Evolutionary conservation across 1,140 invertebrate genomes (phyloP).

Genomic region (Apis florea): DNA sequence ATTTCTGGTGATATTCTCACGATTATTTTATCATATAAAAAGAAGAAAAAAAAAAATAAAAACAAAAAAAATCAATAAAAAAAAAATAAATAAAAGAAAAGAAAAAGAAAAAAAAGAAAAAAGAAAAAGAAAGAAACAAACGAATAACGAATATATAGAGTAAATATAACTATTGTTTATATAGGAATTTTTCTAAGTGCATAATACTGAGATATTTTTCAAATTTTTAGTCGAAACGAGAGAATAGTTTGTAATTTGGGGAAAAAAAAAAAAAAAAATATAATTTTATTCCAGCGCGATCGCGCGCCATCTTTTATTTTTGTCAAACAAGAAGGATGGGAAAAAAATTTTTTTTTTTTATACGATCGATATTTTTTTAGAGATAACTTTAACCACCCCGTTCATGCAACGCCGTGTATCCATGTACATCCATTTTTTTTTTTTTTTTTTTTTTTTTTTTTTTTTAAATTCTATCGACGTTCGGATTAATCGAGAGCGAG

Average conservation of each 20-base stretch:
- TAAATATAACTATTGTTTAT: constrained; percentile 42
- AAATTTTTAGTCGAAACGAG: constrained; percentile 32
- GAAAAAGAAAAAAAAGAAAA: neutral
- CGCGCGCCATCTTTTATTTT: constrained; percentile 1
- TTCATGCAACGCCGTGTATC: neutral
- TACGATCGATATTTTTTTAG: constrained; percentile 34
- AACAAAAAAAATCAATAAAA: neutral
- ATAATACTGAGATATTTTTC: neutral
- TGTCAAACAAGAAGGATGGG: neutral
- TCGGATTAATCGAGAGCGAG: neutral
- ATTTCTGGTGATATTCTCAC: constrained; percentile 9
- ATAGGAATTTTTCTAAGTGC: constrained; percentile 3
- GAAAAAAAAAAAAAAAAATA: neutral
- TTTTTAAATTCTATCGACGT: neutral
- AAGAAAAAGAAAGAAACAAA: neutral
- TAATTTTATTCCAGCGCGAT: neutral
- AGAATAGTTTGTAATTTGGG: neutral
- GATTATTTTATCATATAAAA: neutral
- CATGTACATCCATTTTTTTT: neutral
- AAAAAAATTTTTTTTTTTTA: constrained; percentile 12
- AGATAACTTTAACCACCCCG: constrained; percentile 13
- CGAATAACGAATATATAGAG: neutral
- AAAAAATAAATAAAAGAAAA: neutral
- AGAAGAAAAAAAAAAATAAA: neutral
- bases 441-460: neutral